phyloP scores from a whole-genome alignment of 2,113 vertebrate species.

The Brienomyrus brachyistius region DNA sequence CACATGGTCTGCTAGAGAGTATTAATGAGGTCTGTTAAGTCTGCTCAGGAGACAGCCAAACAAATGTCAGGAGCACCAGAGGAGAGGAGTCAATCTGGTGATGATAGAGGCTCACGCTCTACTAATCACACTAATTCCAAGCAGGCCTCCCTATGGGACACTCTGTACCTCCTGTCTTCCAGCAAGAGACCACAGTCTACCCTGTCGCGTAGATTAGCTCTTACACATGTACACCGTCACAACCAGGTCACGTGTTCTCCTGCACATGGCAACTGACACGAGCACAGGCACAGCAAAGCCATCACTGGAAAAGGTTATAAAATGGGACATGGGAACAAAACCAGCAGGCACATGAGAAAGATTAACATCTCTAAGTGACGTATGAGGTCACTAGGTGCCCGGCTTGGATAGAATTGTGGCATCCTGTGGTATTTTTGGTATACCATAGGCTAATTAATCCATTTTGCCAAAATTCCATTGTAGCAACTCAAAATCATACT shows the following conservation, averaged over 20 bases:
- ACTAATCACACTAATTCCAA: constrained; percentile 4
- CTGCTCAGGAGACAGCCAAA: background rate
- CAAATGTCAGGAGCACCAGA: background rate
- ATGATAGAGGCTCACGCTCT: background rate
- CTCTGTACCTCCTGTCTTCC: background rate
- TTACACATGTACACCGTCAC: background rate
- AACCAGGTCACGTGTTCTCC: background rate
- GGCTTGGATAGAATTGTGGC: no score
- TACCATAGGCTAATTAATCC: no score
- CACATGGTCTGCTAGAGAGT: background rate
- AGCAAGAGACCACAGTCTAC: background rate
- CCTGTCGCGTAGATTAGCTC: background rate
- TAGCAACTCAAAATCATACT: no score
- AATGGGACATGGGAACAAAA: no score
- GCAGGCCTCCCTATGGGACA: background rate
- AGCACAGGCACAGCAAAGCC: background rate
- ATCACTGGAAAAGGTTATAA: background rate
- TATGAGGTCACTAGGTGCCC: no score
- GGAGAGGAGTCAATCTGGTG: background rate
- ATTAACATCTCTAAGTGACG: no score
- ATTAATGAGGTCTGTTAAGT: background rate
- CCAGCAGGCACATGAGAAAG: no score
- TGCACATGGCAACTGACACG: background rate
- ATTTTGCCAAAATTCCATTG: no score
- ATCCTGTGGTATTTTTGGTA: no score